Evolutionary conservation across 2,113 vertebrate species (phyloP).

Genomic region (Hippocampus abdominalis): DNA sequence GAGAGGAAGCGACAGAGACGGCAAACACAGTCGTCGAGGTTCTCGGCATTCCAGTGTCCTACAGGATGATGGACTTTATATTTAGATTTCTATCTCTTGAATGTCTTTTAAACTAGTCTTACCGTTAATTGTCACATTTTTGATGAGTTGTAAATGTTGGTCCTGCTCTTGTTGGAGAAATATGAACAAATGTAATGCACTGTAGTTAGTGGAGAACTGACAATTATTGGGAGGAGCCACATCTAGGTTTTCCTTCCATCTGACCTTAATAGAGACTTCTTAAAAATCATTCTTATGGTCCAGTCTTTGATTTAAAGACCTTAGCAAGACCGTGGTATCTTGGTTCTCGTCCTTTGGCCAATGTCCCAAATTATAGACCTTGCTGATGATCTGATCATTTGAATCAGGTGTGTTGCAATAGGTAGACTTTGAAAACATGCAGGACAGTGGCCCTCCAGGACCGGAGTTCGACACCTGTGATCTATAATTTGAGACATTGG

Average conservation of each 20-base stretch:
- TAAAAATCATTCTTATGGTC: neutral
- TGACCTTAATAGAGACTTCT: neutral
- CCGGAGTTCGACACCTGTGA: no score
- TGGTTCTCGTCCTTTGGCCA: no score
- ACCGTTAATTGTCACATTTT: neutral
- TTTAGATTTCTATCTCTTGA: conserved; percentile 26
- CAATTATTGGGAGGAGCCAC: neutral
- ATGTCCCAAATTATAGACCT: no score
- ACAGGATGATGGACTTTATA: conserved; percentile 44
- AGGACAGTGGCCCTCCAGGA: no score
- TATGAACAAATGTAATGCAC: neutral
- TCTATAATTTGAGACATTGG: no score
- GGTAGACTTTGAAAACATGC: no score
- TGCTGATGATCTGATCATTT: no score
- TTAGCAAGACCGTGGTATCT: no score
- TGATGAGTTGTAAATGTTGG: neutral
- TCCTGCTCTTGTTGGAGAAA: neutral
- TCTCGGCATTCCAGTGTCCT: conserved; percentile 20
- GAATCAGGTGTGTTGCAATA: no score
- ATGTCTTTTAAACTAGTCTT: neutral
- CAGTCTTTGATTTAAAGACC: neutral
- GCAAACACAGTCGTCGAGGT: conserved; percentile 1
- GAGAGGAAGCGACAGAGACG: conserved; percentile 24
- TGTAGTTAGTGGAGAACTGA: neutral
- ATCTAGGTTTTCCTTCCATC: neutral